Percentiles rank a stretch among this genome's conserved stretches.
Conservation (phyloP, 92 coral and sea anemone species). For the Epizoanthus scotinus region DNA sequence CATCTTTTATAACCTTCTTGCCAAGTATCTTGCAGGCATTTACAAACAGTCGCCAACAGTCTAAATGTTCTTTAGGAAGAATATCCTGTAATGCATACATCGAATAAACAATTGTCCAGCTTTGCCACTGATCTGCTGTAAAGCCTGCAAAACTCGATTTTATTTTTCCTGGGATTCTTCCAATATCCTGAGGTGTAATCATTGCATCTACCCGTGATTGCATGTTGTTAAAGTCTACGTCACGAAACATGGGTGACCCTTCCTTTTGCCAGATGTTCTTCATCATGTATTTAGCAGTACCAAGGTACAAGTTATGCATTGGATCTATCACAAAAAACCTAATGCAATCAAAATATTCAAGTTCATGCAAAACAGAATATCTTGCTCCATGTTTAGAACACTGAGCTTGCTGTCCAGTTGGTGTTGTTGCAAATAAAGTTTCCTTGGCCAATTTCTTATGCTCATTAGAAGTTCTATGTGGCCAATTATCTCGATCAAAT, state of each 20-base stretch:
- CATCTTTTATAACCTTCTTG: constrained; percentile 45
- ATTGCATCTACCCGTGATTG: constrained; percentile 50
- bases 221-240: constrained; percentile 54
- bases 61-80: constrained; percentile 56
- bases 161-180: constrained; percentile 67
- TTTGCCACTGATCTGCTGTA: constrained; percentile 77
- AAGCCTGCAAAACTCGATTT: constrained; percentile 52
- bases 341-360: constrained; percentile 64
- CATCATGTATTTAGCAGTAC: constrained; percentile 64
- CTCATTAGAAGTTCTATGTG: constrained; percentile 43
- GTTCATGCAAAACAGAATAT: constrained; percentile 64
- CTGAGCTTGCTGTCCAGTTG: constrained; percentile 43
- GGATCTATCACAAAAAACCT: constrained; percentile 57
- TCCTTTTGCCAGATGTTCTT: constrained; percentile 59
- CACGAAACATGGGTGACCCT: constrained; percentile 39
- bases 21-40: constrained; percentile 57
- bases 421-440: constrained; percentile 41
- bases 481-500: constrained; percentile 61
- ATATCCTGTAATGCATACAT: constrained; percentile 56
- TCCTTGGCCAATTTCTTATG: constrained; percentile 48
- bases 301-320: constrained; percentile 63
- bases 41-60: constrained; percentile 62
- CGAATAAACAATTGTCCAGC: constrained; percentile 60
- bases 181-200: constrained; percentile 67
- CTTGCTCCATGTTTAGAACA: constrained; percentile 64